Base-by-base conservation (phyloP, 1,140 invertebrate species). In the Drosophila pachea region DNA sequence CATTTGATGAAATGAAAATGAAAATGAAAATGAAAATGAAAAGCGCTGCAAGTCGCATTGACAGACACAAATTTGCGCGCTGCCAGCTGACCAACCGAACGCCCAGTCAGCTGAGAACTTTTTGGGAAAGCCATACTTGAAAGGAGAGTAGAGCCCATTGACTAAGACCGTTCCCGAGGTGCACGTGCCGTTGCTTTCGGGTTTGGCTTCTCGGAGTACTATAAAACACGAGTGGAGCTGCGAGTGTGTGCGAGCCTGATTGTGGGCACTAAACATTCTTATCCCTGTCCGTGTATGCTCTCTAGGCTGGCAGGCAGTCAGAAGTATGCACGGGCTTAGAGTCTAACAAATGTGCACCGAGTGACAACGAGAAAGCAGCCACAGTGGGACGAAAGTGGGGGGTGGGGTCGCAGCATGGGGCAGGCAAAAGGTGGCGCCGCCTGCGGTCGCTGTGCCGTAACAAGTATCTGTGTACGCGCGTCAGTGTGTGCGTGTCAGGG, bases 271-370 rank as follows among this genome's bases (percentile, higher is more conserved):
- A 86, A 84, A 79, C 81, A 84, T 86, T 84, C 81, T 84, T 84
- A 84, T 86, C 73, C 79, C 68, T 71, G 69, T 63, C 73, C 64
- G 63, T 69, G 59, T 55, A 45, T 42, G 45, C 53, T 47, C 14
- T 29, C 11, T 29, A 54, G 35, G 32, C 68, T 16, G 62, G 11
- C 47, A 55, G 50, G 42, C 66, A 62, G 66, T 40, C 58, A 59
- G 50, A 76, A 73, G 79, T 73, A 75, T 78, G 82, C 62, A 84
- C 66, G 79, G 69, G 79, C 79, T 84, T 86, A 86, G 76, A 74
- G 76, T 74, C 79, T 76, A 86, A 84, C 79, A 84, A 84, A 84
- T 84, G 79, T 86, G 73, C 76, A 60, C 81, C 79, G 76, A 86
- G 79, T 79, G 81, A 84, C 78, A 82, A 82, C 61, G 76, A 50